phyloP scores from a whole-genome alignment of 2,888 invertebrate genomes.

The Crossocerus cetratus region DNA sequence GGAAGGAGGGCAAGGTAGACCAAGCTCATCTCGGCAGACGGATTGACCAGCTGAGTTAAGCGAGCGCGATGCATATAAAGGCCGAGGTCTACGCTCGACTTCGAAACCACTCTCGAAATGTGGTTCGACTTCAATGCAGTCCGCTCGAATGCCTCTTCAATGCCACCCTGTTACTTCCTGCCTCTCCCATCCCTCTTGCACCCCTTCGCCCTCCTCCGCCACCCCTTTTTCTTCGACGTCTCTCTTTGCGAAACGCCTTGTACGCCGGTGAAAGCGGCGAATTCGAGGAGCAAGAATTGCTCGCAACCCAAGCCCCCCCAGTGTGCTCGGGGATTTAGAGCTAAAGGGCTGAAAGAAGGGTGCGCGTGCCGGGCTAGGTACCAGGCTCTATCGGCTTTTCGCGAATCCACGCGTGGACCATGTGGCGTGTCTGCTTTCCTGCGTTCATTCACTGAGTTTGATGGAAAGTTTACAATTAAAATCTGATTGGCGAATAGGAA shows the following conservation, averaged over 20 bases:
- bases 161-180: conserved; percentile 28
- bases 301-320: no score
- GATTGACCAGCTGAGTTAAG: conserved; percentile 57
- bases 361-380: no score
- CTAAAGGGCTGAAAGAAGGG: no score
- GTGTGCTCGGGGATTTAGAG: neutral
- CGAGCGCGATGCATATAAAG: conserved; percentile 57
- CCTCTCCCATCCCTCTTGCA: conserved; percentile 34
- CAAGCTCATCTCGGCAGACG: conserved; percentile 48
- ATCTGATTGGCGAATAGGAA: no score
- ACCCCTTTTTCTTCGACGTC: conserved; percentile 14
- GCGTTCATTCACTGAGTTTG: no score
- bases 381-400: no score
- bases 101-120: conserved; percentile 54
- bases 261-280: no score
- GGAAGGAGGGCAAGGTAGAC: neutral
- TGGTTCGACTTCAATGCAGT: conserved; percentile 65
- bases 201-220: conserved; percentile 18
- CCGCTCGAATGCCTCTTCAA: conserved; percentile 66
- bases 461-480: no score
- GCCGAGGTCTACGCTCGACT: conserved; percentile 51
- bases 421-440: no score
- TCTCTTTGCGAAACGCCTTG: neutral
- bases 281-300: no score
- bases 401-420: no score